Percentiles rank a stretch among this genome's conserved stretches.
These are phyloP conservation scores for Doryteuthis pealeii DNA, from an alignment of 1,140 invertebrate species.

Conservation along the genomic window DNA sequence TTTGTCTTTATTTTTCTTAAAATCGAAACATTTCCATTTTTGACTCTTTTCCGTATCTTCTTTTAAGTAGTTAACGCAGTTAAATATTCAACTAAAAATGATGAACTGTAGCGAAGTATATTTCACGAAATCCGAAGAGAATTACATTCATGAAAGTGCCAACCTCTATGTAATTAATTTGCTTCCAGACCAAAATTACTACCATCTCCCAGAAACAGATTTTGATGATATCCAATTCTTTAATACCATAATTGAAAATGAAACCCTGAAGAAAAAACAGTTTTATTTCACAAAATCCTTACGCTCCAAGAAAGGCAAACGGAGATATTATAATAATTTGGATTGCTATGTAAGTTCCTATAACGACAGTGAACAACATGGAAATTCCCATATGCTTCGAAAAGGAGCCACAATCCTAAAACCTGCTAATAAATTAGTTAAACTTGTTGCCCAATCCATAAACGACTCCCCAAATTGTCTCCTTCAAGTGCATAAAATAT, in stretches of 20 bases:
- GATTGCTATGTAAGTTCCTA: conserved; percentile 35
- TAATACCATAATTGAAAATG: background rate
- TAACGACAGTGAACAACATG: conserved; percentile 29
- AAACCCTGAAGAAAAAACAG: background rate
- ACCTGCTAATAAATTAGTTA: conserved; percentile 47
- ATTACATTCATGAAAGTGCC: conserved; percentile 43
- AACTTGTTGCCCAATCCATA: conserved; percentile 47
- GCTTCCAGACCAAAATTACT: conserved; percentile 36
- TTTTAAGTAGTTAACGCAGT: too few species aligned
- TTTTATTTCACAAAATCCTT: background rate
- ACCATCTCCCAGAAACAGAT: conserved; percentile 26
- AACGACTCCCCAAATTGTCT: conserved; percentile 46
- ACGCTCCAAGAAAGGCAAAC: conserved; percentile 28
- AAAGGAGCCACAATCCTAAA: conserved; percentile 42
- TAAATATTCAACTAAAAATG: background rate
- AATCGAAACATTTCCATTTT: too few species aligned
- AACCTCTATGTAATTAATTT: conserved; percentile 36
- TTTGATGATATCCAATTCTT: background rate
- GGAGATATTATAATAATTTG: conserved; percentile 34
- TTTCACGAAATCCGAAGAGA: conserved; percentile 39
- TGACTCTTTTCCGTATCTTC: too few species aligned
- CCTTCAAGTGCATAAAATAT: conserved; percentile 52
- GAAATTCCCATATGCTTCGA: conserved; percentile 36
- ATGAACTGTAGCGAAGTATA: background rate
- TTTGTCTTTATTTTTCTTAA: too few species aligned